Base-by-base conservation (phyloP, 1,140 invertebrate species). In the Yoshiicerus persimilis region DNA sequence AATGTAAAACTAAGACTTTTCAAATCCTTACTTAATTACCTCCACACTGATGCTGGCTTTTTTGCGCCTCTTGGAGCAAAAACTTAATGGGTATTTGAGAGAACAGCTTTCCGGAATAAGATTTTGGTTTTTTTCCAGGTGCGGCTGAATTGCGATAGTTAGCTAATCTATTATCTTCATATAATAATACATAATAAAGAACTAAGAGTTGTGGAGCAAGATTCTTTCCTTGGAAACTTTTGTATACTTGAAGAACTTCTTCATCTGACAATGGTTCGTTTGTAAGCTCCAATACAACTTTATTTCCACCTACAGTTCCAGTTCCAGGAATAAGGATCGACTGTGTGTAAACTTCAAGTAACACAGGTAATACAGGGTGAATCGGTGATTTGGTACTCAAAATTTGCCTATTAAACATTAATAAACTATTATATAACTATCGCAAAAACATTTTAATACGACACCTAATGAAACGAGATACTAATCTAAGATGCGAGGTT, bases 281-380 rank as follows among this genome's bases (percentile, higher is more conserved):
- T 4, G 96, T 96, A 87, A 96, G 95, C 92, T 96, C 94, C 91
- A 92, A 36, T 11, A 91, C 88, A 23, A 91, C 87, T 92, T 96
- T 96, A 36, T 94, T 94, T 91, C 94, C 86, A 9, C 84, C 87
- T 8, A 85, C 86, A 27, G 64, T 87, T n/a, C 84, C 87, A 36
- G 64, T 90, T 86, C 84, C 96, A 1, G 96, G 95, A 39, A 97
- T 94, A 25, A 99, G 94, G 86, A 99, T 96, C 2, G 97, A 98
- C 92, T 97, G 98, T 0, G 99, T 97, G 91, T 98, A 99, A 0
- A 98, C 97, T 93, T 99, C 98, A 0, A 99, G 96, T 9, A 99
- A 92, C n/a, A 96, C 95, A 0, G 97, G 97, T 89, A 99, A 93
- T 20, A 99, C 96, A 0, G 98, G 97, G 94, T 99, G 98, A 36